Conservation (phyloP, 2,113 vertebrate genomes). For the Collichthys lucidus region DNA sequence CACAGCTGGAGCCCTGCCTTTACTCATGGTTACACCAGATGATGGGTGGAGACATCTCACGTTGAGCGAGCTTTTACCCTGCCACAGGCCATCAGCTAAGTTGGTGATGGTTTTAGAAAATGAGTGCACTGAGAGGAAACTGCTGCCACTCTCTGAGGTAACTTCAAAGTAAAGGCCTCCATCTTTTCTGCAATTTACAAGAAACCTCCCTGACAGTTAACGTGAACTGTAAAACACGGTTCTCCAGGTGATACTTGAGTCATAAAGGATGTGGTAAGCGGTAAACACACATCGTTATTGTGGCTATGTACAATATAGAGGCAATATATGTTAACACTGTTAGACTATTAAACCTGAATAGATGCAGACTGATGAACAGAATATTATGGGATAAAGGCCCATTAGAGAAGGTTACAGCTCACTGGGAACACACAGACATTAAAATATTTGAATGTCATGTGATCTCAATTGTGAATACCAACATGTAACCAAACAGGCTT, state of each 20-base stretch:
- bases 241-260: neutral
- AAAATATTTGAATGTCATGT: neutral
- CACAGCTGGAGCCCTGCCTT: slow-evolving; percentile 58
- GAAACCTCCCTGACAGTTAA: slow-evolving; percentile 7
- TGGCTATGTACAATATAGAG: neutral
- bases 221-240: neutral
- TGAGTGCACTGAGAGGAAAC: slow-evolving; percentile 30
- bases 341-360: slow-evolving; percentile 42
- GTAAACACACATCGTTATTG: neutral
- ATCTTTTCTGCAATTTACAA: slow-evolving; percentile 13
- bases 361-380: slow-evolving; percentile 55
- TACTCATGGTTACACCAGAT: slow-evolving; percentile 49
- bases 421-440: slow-evolving; percentile 4
- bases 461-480: no score
- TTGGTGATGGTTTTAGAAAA: slow-evolving; percentile 35
- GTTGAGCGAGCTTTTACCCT: slow-evolving; percentile 39
- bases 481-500: neutral
- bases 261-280: neutral
- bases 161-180: slow-evolving; percentile 17
- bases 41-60: slow-evolving; percentile 53
- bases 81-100: slow-evolving; percentile 39
- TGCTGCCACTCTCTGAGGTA: slow-evolving; percentile 13
- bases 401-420: slow-evolving; percentile 39
- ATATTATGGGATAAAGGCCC: slow-evolving; percentile 38
- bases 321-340: slow-evolving; percentile 13